phyloP scores from a whole-genome alignment of 2,797 vertebrate genomes.

The Avahi laniger region DNA sequence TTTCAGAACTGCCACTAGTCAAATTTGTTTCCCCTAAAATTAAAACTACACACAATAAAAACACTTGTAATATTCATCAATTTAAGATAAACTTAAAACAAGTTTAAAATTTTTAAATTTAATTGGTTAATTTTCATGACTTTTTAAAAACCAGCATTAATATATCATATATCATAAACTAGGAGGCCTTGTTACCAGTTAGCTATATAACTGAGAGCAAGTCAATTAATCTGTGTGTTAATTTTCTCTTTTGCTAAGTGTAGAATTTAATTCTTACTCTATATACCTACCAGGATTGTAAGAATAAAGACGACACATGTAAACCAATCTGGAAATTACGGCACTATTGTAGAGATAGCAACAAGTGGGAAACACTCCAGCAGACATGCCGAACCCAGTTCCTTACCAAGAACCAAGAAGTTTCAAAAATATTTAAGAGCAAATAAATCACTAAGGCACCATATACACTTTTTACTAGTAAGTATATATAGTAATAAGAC shows the following conservation, averaged over 20 bases:
- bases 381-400: not conserved
- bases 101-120: not conserved
- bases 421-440: not conserved
- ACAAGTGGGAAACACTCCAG: not conserved
- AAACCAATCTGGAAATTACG: not conserved
- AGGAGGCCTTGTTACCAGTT: not conserved
- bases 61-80: not conserved
- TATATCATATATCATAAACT: not conserved
- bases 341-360: not conserved
- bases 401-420: not conserved
- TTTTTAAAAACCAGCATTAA: not conserved
- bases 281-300: not conserved
- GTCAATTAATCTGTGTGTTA: not conserved
- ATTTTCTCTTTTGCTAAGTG: not conserved
- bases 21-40: not conserved
- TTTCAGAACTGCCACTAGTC: not conserved
- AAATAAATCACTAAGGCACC: not conserved
- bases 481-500: not conserved
- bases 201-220: not conserved
- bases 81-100: not conserved
- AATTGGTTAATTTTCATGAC: not conserved
- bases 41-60: not conserved
- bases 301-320: not conserved
- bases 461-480: not conserved
- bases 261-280: not conserved